Conservation (phyloP, 2,888 invertebrate species). For the Rhogogaster chlorosoma region DNA sequence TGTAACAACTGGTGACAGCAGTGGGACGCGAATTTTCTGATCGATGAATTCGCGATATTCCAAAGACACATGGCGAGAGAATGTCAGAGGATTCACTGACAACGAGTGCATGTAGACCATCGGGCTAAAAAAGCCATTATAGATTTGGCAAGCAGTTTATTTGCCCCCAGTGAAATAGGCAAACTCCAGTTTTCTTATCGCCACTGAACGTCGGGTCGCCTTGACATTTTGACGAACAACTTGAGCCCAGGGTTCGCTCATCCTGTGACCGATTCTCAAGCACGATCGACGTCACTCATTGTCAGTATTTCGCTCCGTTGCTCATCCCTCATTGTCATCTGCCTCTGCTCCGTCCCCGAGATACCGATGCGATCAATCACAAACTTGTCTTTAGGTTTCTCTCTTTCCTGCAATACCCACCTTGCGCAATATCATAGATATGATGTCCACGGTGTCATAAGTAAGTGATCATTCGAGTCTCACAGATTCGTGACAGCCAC, state of each 20-base stretch:
- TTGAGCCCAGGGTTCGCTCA: conserved; percentile 14
- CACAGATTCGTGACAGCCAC: background rate
- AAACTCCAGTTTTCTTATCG: conserved; percentile 14
- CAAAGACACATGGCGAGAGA: background rate
- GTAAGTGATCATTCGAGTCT: conserved; percentile 12
- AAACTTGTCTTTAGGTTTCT: background rate
- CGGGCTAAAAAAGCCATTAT: background rate
- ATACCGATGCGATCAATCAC: conserved; percentile 33
- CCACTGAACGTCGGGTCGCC: background rate
- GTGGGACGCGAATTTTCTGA: background rate
- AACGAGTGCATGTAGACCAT: background rate
- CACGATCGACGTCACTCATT: conserved; percentile 18
- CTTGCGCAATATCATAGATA: conserved; percentile 3
- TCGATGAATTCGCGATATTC: background rate
- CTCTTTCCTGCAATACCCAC: conserved; percentile 6
- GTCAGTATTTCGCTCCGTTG: conserved; percentile 1
- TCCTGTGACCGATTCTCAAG: conserved; percentile 19
- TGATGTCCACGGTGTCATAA: background rate
- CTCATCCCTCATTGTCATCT: conserved; percentile 32
- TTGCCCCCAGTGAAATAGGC: background rate
- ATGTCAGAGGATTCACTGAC: background rate
- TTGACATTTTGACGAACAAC: conserved; percentile 37
- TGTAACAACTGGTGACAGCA: conserved; percentile 9
- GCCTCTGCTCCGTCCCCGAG: background rate
- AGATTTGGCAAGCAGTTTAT: background rate